These are phyloP conservation scores for Eupsilia transversa DNA, from an alignment of 2,888 invertebrate species.

Conservation along the genomic window DNA sequence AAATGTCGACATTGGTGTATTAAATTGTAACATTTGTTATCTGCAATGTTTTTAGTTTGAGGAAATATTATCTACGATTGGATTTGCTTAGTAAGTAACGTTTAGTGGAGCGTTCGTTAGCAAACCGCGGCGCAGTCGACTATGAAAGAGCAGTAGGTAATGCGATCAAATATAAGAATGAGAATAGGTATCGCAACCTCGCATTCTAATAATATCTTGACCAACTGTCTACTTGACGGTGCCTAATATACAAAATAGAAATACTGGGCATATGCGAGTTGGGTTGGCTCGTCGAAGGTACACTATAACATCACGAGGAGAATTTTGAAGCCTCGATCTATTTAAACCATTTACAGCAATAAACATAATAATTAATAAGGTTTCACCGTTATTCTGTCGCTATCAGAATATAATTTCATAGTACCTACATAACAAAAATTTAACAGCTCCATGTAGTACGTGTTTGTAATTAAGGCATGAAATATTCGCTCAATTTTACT, in stretches of 20 bases:
- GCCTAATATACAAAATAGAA: slow-evolving; percentile 21
- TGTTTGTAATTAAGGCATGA: background rate
- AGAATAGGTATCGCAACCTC: slow-evolving; percentile 11
- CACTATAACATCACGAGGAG: background rate
- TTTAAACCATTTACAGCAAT: no score
- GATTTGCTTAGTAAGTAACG: slow-evolving; percentile 41
- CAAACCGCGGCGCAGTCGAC: slow-evolving; percentile 13
- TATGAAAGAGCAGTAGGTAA: slow-evolving; percentile 14
- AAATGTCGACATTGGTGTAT: background rate
- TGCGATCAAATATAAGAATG: slow-evolving; percentile 8
- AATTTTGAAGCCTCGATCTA: no score
- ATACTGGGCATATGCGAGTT: background rate
- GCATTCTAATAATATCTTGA: slow-evolving; percentile 34
- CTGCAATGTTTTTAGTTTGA: slow-evolving; percentile 27
- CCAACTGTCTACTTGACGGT: slow-evolving; percentile 1
- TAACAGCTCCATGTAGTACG: background rate
- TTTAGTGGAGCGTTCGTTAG: slow-evolving; percentile 37
- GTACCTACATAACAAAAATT: background rate
- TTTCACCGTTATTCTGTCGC: background rate
- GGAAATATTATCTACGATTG: slow-evolving; percentile 43
- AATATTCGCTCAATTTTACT: no score
- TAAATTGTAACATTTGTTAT: slow-evolving; percentile 37
- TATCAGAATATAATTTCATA: background rate
- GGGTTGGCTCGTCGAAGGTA: background rate
- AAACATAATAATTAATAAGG: no score